Conservation (phyloP, 2,797 vertebrate genomes). For the Falco naumanni region DNA sequence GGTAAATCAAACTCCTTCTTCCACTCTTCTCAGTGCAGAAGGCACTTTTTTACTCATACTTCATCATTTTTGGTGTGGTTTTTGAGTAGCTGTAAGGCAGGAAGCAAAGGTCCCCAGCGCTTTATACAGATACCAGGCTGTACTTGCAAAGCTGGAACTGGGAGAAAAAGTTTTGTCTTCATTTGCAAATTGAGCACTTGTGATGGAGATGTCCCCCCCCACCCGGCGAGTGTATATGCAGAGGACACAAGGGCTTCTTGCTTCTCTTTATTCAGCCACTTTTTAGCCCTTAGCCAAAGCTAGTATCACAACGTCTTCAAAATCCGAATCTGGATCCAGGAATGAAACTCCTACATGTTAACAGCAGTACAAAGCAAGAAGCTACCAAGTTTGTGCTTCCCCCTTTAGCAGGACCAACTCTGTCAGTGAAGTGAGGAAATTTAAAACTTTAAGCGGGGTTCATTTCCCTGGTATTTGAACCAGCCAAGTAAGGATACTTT, state of each 20-base stretch:
- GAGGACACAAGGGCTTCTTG: background rate
- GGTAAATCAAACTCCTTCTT: background rate
- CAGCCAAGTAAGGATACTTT: background rate
- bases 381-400: background rate
- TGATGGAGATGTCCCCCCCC: background rate
- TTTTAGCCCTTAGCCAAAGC: background rate
- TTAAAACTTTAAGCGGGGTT: background rate
- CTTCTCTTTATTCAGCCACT: background rate
- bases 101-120: background rate
- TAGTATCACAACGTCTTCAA: background rate
- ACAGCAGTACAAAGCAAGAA: background rate
- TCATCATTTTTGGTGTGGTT: background rate
- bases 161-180: background rate
- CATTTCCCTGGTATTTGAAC: background rate
- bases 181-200: rapidly evolving
- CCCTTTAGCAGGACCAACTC: background rate
- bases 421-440: background rate
- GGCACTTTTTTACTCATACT: background rate
- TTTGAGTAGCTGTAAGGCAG: background rate
- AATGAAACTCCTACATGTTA: rapidly evolving
- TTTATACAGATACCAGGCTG: background rate
- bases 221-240: rapidly evolving
- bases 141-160: background rate
- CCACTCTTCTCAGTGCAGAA: background rate
- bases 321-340: background rate